Evolutionary conservation across 2,888 invertebrate species (phyloP).

Genomic region (Euclidia mi): DNA sequence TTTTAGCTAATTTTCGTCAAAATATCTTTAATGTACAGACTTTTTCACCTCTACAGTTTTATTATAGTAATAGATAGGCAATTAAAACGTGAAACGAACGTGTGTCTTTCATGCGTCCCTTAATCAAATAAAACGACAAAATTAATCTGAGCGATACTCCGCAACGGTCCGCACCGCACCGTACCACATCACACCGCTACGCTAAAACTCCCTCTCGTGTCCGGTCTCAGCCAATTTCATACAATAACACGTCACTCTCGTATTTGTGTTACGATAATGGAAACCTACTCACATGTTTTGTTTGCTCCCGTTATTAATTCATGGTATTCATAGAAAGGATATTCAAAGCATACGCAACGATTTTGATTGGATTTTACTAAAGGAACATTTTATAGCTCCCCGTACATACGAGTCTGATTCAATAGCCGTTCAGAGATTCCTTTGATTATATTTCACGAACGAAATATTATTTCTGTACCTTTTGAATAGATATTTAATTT

Average conservation of each 20-base stretch:
- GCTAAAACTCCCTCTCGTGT: slow-evolving; percentile 62
- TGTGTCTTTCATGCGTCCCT: slow-evolving; percentile 50
- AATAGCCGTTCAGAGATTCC: slow-evolving; percentile 57
- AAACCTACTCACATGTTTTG: slow-evolving; percentile 70
- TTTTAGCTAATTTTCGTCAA: too few species aligned
- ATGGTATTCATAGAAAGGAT: slow-evolving; percentile 72
- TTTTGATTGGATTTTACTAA: slow-evolving; percentile 81
- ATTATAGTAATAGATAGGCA: too few species aligned
- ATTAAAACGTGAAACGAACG: slow-evolving; percentile 51
- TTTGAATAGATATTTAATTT: slow-evolving; percentile 48
- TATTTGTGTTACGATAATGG: slow-evolving; percentile 73
- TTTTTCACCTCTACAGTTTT: too few species aligned
- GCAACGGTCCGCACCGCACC: too few species aligned
- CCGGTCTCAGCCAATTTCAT: slow-evolving; percentile 77
- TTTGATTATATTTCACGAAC: slow-evolving; percentile 45
- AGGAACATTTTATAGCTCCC: slow-evolving; percentile 62
- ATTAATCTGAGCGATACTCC: slow-evolving; percentile 71
- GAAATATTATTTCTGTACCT: slow-evolving; percentile 40
- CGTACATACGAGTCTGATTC: slow-evolving; percentile 50
- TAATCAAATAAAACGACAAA: too few species aligned
- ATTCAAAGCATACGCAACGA: slow-evolving; percentile 66
- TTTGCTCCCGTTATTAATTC: slow-evolving; percentile 78
- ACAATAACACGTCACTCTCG: slow-evolving; percentile 78
- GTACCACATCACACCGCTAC: too few species aligned
- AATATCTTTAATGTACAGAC: too few species aligned